A percentile compares a stretch with the other conserved stretches of the same genome.
phyloP scores from a whole-genome alignment of 1,140 invertebrate species.

The Potamilus streckersoni region DNA sequence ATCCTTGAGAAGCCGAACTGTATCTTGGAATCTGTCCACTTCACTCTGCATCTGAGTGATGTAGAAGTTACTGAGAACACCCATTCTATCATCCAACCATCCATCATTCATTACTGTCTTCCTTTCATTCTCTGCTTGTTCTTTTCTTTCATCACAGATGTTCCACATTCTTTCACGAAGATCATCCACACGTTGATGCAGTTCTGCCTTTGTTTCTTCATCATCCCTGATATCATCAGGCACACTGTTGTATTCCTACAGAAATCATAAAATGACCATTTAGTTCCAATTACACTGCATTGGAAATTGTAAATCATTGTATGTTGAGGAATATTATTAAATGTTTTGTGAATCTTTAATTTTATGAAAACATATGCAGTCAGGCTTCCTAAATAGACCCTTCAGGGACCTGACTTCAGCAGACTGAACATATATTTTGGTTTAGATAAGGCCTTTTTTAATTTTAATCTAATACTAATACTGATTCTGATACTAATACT shows the following conservation, averaged over 20 bases:
- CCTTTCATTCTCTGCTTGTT: conserved; percentile 65
- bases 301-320: neutral
- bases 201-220: conserved; percentile 65
- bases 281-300: neutral
- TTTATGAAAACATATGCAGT: no score
- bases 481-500: no score
- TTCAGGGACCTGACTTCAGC: no score
- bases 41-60: conserved; percentile 67
- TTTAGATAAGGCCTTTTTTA: no score
- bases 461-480: no score
- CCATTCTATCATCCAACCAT: conserved; percentile 67
- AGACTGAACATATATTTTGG: no score
- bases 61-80: conserved; percentile 66
- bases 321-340: no score
- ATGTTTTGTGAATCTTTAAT: no score
- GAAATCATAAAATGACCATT: conserved; percentile 3
- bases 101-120: conserved; percentile 63
- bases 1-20: conserved; percentile 64
- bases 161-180: conserved; percentile 66
- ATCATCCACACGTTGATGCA: conserved; percentile 68
- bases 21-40: conserved; percentile 67
- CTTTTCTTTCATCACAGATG: conserved; percentile 67
- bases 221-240: conserved; percentile 68
- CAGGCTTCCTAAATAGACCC: no score
- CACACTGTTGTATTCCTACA: conserved; percentile 66